Evolutionary conservation across 2,888 invertebrate genomes (phyloP), one percentile per base, ranked within the genome.

Genomic region (Microplitis deprimator): DNA sequence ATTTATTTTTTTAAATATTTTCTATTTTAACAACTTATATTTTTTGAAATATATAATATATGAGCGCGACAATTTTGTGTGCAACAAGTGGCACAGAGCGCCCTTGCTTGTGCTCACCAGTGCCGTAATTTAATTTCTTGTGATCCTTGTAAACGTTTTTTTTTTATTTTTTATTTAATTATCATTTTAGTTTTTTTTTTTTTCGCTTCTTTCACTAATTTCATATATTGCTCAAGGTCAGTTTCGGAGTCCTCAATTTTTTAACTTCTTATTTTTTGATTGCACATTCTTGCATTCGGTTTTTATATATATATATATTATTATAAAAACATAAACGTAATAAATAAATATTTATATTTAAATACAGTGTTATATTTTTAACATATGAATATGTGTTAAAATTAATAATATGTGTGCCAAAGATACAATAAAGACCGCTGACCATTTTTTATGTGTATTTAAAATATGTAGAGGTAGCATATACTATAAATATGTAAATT

Each of bases 41-140:
- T 82, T 83, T 73, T 82, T 80, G 80, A 50, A 83, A 82, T 65
- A 59, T 77, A 62, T 75, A 78, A 81, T 79, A 80, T 81, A 79
- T 78, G 81, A 84, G 82, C 82, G 81, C 50, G 61, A 59, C 60
- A 13, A 50, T 50, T 20, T 68, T 41, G 82, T 83, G 78, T 85
- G 86, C 87, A 87, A 87, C 87, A 87, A 87, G 87, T 86, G 85
- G 85, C 83, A 84, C 83, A 75, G 81, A 80, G 85, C 83, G 85
- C 83, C 83, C 84, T 84, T 80, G 83, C 81, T 81, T 83, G 82
- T 81, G 79, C 79, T 71, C 75, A 62, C 62, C 82, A 82, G 82
- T 77, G 72, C 70, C 72, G 79, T 76, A 69, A 17, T 61, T 59
- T 50, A 50, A 29, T 6, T 38, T 69, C 64, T 10, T 41, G 72